Evolutionary conservation across 2,797 vertebrate genomes (phyloP), one percentile per base, ranked within the genome.

Genomic region (Enteromius mattozi): DNA sequence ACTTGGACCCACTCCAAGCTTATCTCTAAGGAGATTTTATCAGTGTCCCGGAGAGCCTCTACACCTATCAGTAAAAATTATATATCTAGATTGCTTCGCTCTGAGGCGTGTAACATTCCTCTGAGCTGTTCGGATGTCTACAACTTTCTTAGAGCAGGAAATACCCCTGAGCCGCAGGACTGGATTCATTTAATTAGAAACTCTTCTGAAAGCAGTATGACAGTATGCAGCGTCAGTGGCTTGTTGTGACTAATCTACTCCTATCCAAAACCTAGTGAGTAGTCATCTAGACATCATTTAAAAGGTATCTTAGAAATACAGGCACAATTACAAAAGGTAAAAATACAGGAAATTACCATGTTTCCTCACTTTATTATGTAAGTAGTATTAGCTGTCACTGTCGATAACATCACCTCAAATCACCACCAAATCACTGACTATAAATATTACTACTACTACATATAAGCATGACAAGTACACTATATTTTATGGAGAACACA

Each of bases 1-100:
- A 40, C 47, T 63, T 93, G 93, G 93, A 91, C 81, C 13, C 7
- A 13, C 24, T 90, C 92, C 93, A 94, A 81, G 81, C 75, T 86
- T 77, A 89, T 92, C 91, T 90, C 88, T 80, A 78, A 88, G 86
- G 90, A 88, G 89, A 91, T 92, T 90, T 56, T 80, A 88, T 86
- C 80, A 86, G 85, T 81, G 78, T 80, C 81, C 76, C 9, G 47
- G 19, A 74, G 59, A 40, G 88, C 74, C 51, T 86, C 74, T 33
- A 63, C 74, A 81, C 42, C 33, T 86, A 79, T 54, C 72, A 66
- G 33, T 59, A 17, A 51, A 49, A 51, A 61, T 42, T 21, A 86
- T 47, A 19, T 30, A 56, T 17, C 81, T 47, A 24, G 30, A 83
- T 42, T 76, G 63, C 61, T 81, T 84, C 27, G 51, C 76, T 78